Percentiles rank a stretch among this genome's conserved stretches.
Conservation (phyloP, 2,797 vertebrate genomes). For the Pangasius macronema region DNA sequence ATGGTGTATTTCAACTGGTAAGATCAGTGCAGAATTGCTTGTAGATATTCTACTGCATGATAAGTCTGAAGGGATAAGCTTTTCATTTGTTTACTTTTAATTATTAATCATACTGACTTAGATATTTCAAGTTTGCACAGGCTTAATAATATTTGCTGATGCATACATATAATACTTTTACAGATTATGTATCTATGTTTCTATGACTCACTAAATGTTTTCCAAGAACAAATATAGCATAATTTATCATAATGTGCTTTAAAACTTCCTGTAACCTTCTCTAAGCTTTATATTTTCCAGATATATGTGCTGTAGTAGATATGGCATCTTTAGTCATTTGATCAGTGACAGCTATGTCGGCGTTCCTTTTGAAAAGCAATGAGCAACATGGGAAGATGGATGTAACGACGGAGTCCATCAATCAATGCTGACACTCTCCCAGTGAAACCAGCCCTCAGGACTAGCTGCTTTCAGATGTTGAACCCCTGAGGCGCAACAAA, state of each 20-base stretch:
- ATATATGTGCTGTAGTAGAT: conserved; percentile 18
- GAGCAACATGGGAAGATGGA: conserved; percentile 31
- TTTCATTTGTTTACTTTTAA: background rate
- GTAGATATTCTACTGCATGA: conserved; percentile 68
- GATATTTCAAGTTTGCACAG: background rate
- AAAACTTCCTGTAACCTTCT: conserved; percentile 24
- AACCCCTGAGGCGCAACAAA: conserved; percentile 26
- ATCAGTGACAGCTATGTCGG: background rate
- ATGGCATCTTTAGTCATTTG: conserved; percentile 18
- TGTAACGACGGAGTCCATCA: conserved; percentile 16
- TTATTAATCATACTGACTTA: background rate
- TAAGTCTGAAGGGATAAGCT: conserved; percentile 41
- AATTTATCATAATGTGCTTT: conserved; percentile 8
- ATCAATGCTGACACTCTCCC: conserved; percentile 14
- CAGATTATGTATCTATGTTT: background rate
- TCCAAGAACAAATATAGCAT: background rate
- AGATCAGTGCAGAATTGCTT: conserved; percentile 41
- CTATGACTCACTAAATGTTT: background rate
- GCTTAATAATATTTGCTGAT: background rate
- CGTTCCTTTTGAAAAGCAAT: conserved; percentile 36
- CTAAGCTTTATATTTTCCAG: conserved; percentile 42
- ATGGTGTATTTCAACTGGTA: conserved; percentile 50
- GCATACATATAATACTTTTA: background rate
- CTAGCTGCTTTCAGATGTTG: conserved; percentile 30
- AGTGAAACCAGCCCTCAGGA: conserved; percentile 9